Percentiles rank a stretch among this genome's conserved stretches.
phyloP scores from a whole-genome alignment of 2,888 invertebrate genomes.

The Tuberolachnus salignus region DNA sequence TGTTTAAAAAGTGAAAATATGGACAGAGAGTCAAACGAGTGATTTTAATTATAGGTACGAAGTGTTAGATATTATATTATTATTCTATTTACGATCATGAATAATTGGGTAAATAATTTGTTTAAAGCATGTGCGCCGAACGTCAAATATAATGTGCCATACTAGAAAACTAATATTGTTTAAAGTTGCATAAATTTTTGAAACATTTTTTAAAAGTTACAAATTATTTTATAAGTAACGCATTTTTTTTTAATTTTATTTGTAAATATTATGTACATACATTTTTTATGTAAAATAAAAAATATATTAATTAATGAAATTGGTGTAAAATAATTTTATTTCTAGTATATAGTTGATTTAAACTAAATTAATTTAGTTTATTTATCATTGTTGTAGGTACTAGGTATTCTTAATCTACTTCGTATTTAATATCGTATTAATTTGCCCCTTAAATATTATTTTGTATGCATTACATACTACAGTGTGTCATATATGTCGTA shows the following conservation, averaged over 20 bases:
- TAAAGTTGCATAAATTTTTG: conserved; percentile 47
- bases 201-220: conserved; percentile 53
- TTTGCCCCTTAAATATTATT: no score
- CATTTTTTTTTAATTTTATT: conserved; percentile 9
- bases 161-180: conserved; percentile 39
- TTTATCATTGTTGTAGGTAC: no score
- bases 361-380: no score
- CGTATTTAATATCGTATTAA: no score
- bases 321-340: no score
- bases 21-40: conserved; percentile 1
- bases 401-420: no score
- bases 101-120: neutral
- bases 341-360: no score
- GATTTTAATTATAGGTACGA: neutral
- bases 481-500: no score
- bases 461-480: no score
- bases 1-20: neutral
- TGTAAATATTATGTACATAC: conserved; percentile 41
- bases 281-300: conserved; percentile 40
- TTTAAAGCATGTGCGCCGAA: conserved; percentile 2
- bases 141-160: conserved; percentile 45
- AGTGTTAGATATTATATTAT: conserved; percentile 6
- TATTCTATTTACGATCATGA: conserved; percentile 16
- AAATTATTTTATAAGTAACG: conserved; percentile 10
- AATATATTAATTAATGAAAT: neutral